A percentile compares a stretch with the other conserved stretches of the same genome.
Conservation (phyloP, 2,888 invertebrate species). For the Phyllotreta cruciferae region DNA sequence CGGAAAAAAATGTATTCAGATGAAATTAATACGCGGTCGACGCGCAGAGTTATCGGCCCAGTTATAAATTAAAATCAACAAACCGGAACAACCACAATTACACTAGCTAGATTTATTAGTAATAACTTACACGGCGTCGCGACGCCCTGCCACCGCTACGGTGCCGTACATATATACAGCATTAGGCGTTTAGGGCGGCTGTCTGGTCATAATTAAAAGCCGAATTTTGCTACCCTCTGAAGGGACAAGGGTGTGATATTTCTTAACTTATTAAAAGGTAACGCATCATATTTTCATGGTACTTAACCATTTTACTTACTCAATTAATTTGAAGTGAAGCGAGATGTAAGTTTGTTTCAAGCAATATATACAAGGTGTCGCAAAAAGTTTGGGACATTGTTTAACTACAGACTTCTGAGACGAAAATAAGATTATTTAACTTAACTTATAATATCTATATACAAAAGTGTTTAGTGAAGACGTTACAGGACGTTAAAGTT, state of each 20-base stretch:
- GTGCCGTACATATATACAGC: conserved; percentile 12
- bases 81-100: conserved; percentile 53
- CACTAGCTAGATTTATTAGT: conserved; percentile 53
- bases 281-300: background rate
- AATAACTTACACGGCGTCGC: conserved; percentile 50
- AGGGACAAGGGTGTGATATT: background rate
- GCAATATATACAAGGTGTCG: no score
- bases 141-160: conserved; percentile 30
- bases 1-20: conserved; percentile 12
- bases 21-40: conserved; percentile 19
- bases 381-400: no score
- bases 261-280: no score
- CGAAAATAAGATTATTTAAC: no score
- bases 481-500: no score
- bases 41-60: conserved; percentile 39
- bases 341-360: no score
- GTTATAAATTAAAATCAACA: conserved; percentile 50
- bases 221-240: conserved; percentile 24
- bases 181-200: conserved; percentile 20
- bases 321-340: no score
- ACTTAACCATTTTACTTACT: no score
- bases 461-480: no score
- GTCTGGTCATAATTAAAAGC: conserved; percentile 51
- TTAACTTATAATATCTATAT: no score
- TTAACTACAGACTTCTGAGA: no score